Evolutionary conservation across 1,140 invertebrate species (phyloP), one percentile per base, ranked within the genome.

Genomic region (Cepaea nemoralis): DNA sequence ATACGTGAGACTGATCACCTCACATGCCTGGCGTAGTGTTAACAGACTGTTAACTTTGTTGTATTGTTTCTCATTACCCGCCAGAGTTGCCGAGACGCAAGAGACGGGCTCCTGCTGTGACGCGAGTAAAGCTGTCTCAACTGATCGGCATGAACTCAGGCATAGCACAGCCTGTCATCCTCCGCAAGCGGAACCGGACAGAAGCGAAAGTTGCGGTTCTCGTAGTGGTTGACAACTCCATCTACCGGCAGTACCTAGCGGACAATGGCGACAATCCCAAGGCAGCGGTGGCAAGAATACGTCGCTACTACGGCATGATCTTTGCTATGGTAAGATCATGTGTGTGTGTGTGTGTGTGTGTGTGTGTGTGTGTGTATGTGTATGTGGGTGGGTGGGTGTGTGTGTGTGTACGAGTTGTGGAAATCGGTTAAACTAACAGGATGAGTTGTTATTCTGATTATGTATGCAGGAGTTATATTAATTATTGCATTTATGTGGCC

Each of bases 321-420:
- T 82, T 85, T 27, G 80, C 84, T 45, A 85, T 85, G 84, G 84
- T 85, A 50, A 74, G 84, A 66, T 16, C 42, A n/a, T n/a, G n/a
- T n/a, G n/a, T n/a, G n/a, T n/a, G n/a, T n/a, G n/a, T n/a, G n/a
- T n/a, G n/a, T n/a, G n/a, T n/a, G n/a, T n/a, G 3, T 31, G 3
- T 39, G 22, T 24, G 12, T 45, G 24, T 55, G 63, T 19, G 63
- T 27, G 22, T 55, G 50, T 16, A 55, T 16, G 14, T 14, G 14
- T 55, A n/a, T n/a, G n/a, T n/a, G n/a, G n/a, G n/a, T n/a, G n/a
- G n/a, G n/a, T n/a, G n/a, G n/a, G n/a, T n/a, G n/a, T n/a, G n/a
- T n/a, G n/a, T n/a, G n/a, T n/a, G n/a, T n/a, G n/a, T n/a, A n/a
- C n/a, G n/a, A n/a, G n/a, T n/a, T n/a, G n/a, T n/a, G n/a, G n/a